Percentiles rank a stretch among this genome's conserved stretches.
Conservation (phyloP, 1,140 invertebrate genomes). For the Paralvinella palmiformis region DNA sequence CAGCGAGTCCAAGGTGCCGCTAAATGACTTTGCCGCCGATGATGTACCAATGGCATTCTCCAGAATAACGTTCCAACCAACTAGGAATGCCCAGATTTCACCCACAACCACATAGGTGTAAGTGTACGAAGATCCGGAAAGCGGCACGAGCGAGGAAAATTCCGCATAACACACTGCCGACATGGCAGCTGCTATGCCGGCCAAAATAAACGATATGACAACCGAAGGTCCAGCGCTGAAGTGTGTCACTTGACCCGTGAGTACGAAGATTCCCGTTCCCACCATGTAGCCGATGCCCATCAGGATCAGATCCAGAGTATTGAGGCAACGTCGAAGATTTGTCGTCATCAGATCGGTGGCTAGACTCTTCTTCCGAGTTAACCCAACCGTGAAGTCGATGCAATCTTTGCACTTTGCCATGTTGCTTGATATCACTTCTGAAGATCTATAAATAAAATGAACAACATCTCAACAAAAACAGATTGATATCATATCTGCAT, state of each 20-base stretch:
- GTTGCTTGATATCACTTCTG: too few relatives aligned
- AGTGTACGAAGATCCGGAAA: constrained; percentile 90
- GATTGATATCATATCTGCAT: too few relatives aligned
- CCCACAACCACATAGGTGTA: constrained; percentile 86
- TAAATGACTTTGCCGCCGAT: not conserved
- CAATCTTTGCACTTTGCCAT: too few relatives aligned
- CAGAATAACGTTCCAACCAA: constrained; percentile 86
- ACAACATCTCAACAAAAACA: too few relatives aligned
- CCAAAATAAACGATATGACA: constrained; percentile 75
- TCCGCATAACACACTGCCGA: constrained; percentile 87
- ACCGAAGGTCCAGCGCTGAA: constrained; percentile 62
- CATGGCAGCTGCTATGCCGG: constrained; percentile 74
- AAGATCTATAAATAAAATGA: too few relatives aligned
- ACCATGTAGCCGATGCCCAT: constrained; percentile 88
- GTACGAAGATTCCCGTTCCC: constrained; percentile 64
- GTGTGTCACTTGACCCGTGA: constrained; percentile 35
- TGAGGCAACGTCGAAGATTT: constrained; percentile 76
- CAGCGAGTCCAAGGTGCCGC: not conserved
- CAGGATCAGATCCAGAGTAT: constrained; percentile 69
- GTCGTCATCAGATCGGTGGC: constrained; percentile 74
- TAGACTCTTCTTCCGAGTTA: constrained; percentile 74
- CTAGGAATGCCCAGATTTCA: constrained; percentile 91
- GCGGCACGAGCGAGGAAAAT: constrained; percentile 65
- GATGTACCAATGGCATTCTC: constrained; percentile 50
- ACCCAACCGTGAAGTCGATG: too few relatives aligned